Evolutionary conservation across 2,888 invertebrate genomes (phyloP).

Genomic region (Erebia aethiops): DNA sequence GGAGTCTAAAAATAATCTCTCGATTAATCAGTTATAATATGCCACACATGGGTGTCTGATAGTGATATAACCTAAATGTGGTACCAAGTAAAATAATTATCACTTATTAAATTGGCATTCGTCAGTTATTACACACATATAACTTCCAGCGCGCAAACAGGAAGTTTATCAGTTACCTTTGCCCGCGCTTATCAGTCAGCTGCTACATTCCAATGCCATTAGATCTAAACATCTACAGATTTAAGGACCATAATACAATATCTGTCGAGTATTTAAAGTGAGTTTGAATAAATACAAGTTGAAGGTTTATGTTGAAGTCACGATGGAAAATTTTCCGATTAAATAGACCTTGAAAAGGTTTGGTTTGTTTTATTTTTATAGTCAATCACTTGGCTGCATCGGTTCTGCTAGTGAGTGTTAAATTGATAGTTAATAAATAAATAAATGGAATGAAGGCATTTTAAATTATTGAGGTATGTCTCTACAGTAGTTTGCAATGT

Average conservation of each 20-base stretch:
- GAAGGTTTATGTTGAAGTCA: neutral
- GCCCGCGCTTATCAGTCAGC: slow-evolving; percentile 44
- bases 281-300: neutral
- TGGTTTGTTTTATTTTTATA: neutral
- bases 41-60: neutral
- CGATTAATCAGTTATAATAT: neutral
- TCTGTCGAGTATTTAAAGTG: neutral
- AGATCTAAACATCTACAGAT: neutral
- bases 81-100: slow-evolving; percentile 17
- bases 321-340: neutral
- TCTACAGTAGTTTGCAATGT: neutral
- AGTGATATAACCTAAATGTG: neutral
- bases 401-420: too few relatives aligned
- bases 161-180: slow-evolving; percentile 50
- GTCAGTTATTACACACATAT: neutral
- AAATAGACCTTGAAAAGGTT: neutral
- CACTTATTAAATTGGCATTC: slow-evolving; percentile 12
- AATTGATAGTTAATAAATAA: too few relatives aligned
- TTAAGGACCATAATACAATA: neutral
- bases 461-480: too few relatives aligned
- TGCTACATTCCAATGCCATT: neutral
- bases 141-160: slow-evolving; percentile 46
- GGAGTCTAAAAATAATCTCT: neutral
- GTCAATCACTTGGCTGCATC: too few relatives aligned
- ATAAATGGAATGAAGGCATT: too few relatives aligned